Evolutionary conservation across 2,113 vertebrate genomes (phyloP).

Genomic region (Percina caprodes): DNA sequence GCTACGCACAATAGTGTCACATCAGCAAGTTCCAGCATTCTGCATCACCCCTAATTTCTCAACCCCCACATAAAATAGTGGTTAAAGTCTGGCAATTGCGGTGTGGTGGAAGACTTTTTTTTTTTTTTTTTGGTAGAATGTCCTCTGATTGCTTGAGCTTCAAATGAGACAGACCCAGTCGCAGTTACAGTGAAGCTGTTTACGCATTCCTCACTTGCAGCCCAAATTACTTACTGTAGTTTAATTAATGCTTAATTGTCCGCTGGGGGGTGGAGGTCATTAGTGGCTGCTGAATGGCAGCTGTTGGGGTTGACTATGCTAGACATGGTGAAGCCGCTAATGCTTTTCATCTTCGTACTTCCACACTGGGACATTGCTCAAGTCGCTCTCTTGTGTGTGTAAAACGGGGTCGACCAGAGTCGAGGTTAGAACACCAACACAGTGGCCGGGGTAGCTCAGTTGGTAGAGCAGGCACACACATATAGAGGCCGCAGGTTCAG

Average conservation of each 20-base stretch:
- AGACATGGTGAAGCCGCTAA: slow-evolving; percentile 29
- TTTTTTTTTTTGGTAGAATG: slow-evolving; percentile 46
- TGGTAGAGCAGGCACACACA: too few relatives aligned
- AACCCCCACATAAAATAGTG: slow-evolving; percentile 65
- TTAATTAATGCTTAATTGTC: slow-evolving; percentile 73
- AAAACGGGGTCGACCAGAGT: too few relatives aligned
- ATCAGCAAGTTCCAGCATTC: slow-evolving; percentile 72
- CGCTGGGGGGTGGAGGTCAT: slow-evolving; percentile 41
- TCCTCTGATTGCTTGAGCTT: slow-evolving; percentile 68
- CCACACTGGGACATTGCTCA: slow-evolving; percentile 19
- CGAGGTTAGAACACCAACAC: too few relatives aligned
- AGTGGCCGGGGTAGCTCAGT: too few relatives aligned
- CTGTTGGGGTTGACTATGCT: slow-evolving; percentile 25
- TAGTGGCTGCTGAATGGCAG: slow-evolving; percentile 59
- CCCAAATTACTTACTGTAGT: slow-evolving; percentile 60
- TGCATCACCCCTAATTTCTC: slow-evolving; percentile 51
- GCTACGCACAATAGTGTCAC: slow-evolving; percentile 47
- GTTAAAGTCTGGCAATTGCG: slow-evolving; percentile 54
- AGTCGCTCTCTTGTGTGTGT: not conserved
- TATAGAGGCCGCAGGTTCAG: too few relatives aligned
- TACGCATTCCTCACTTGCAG: slow-evolving; percentile 59
- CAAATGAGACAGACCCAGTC: slow-evolving; percentile 50
- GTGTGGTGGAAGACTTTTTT: slow-evolving; percentile 39
- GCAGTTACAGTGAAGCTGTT: slow-evolving; percentile 47
- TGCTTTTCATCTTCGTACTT: slow-evolving; percentile 31